Base-by-base conservation (phyloP, 2,888 invertebrate species). In the Punctoribates punctum region DNA sequence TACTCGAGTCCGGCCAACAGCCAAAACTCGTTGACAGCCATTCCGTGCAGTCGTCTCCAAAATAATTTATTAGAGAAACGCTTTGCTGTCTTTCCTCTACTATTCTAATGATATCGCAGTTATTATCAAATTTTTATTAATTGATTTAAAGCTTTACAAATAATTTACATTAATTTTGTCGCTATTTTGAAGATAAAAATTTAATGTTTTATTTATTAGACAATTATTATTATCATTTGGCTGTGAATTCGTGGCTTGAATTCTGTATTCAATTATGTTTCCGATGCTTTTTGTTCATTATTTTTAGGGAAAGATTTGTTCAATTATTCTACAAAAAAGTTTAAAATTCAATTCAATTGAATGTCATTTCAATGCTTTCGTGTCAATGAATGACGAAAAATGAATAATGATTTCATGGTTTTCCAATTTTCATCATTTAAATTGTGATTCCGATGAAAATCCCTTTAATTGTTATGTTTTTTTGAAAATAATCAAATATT, bases 151-250 rank as follows among this genome's bases (percentile, higher is more conserved):
- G 29, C 27, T 62, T 57, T 15, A 62, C 29, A 62, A 62, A 62
- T 62, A 29, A 62, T 62, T 62, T 62, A 62, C 29, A 62, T 62
- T 62, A 62, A 29, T 62, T 27, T 62, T 62, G 62, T 62, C 62
- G 62, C 62, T 62, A 29, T 62, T 62, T 62, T 29, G 57, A 4
- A 23, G n/a, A 23, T 17, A 23, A 57, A 20, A n/a, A 57, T 57
- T 57, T 57, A 57, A 57, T 57, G 57, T 57, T 57, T 57, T 57
- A 57, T 57, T 57, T 57, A 57, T 57, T 57, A 57, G 57, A 57
- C 57, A 8, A 34, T 48, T n/a, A 48, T 48, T 48, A 48, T 4
- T 60, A 60, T 11, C 11, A 60, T 20, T 48, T 57, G 57, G 20
- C 57, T 57, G 57, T 57, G 20, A 57, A 57, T 29, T 62, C 62